phyloP scores from a whole-genome alignment of 2,797 vertebrate genomes.

The Enteromius paludinosus region DNA sequence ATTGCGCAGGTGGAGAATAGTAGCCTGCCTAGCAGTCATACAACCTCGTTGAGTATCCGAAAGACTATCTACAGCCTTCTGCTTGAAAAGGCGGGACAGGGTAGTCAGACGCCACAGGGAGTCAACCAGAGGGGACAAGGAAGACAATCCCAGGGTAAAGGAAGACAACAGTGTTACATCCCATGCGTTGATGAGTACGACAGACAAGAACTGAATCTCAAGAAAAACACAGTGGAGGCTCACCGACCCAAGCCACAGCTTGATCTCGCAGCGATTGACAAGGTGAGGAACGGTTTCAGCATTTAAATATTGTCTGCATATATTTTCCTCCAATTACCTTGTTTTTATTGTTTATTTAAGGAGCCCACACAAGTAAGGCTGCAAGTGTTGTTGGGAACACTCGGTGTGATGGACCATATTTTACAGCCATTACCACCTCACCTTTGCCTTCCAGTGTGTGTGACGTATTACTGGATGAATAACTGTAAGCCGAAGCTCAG shows the following conservation, averaged over 20 bases:
- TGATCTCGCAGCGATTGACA: slow-evolving; percentile 74
- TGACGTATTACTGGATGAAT: slow-evolving; percentile 85
- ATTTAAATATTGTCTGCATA: not conserved
- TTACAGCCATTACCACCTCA: slow-evolving; percentile 76
- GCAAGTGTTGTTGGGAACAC: slow-evolving; percentile 79
- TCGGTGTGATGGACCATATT: slow-evolving; percentile 75
- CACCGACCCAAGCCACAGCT: slow-evolving; percentile 61
- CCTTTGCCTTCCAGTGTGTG: slow-evolving; percentile 81
- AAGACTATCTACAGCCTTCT: slow-evolving; percentile 86
- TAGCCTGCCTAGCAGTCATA: slow-evolving; percentile 82
- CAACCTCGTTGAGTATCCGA: slow-evolving; percentile 80
- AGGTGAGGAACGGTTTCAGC: slow-evolving; percentile 75
- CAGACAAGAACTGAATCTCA: slow-evolving; percentile 82
- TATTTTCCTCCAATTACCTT: not conserved
- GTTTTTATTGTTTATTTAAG: slow-evolving; percentile 67
- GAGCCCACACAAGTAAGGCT: slow-evolving; percentile 72
- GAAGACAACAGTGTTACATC: slow-evolving; percentile 27
- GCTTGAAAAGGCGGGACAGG: slow-evolving; percentile 43
- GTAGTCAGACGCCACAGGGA: not conserved
- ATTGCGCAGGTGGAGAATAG: slow-evolving; percentile 90
- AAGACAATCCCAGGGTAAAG: slow-evolving; percentile 53
- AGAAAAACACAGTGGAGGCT: slow-evolving; percentile 76
- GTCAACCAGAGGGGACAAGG: slow-evolving; percentile 39
- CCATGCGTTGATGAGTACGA: slow-evolving; percentile 83
- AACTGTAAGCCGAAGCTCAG: slow-evolving; percentile 76